Conservation (phyloP, 2,113 vertebrate species). For the Sporophila hypoxantha region DNA sequence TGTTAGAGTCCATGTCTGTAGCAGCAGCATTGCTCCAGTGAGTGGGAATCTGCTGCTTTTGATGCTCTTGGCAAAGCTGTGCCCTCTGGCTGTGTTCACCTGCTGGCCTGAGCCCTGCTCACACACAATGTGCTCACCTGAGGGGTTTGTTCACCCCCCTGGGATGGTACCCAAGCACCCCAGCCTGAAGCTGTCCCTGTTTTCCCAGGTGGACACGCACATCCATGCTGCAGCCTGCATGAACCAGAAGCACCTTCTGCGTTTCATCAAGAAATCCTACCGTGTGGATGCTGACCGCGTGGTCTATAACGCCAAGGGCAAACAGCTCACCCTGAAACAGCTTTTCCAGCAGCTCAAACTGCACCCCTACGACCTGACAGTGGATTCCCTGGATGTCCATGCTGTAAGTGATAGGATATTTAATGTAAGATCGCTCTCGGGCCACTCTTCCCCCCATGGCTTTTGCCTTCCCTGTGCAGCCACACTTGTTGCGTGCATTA, state of each 20-base stretch:
- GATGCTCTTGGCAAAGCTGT: not conserved
- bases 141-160: not conserved
- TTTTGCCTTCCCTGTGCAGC: not conserved
- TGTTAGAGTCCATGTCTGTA: not conserved
- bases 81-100: not conserved
- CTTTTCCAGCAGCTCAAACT: constrained; percentile 83
- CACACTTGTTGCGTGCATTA: no score
- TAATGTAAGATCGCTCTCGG: not conserved
- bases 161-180: not conserved
- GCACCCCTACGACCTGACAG: constrained; percentile 93
- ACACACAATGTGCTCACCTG: not conserved
- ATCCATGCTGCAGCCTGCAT: constrained; percentile 98
- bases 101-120: not conserved
- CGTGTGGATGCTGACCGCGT: constrained; percentile 78
- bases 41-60: not conserved
- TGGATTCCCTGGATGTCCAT: constrained; percentile 96
- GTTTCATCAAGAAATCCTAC: constrained; percentile 94
- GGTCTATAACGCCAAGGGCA: constrained; percentile 77
- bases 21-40: not conserved
- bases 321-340: constrained; percentile 86
- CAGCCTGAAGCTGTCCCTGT: not conserved
- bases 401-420: constrained; percentile 76
- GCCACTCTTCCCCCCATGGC: not conserved
- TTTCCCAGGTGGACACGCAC: constrained; percentile 91
- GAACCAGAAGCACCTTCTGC: constrained; percentile 98